Percentiles rank a stretch among this genome's conserved stretches.
These are phyloP conservation scores for Anguilla rostrata DNA, from an alignment of 2,113 vertebrate genomes.

Conservation along the genomic window DNA sequence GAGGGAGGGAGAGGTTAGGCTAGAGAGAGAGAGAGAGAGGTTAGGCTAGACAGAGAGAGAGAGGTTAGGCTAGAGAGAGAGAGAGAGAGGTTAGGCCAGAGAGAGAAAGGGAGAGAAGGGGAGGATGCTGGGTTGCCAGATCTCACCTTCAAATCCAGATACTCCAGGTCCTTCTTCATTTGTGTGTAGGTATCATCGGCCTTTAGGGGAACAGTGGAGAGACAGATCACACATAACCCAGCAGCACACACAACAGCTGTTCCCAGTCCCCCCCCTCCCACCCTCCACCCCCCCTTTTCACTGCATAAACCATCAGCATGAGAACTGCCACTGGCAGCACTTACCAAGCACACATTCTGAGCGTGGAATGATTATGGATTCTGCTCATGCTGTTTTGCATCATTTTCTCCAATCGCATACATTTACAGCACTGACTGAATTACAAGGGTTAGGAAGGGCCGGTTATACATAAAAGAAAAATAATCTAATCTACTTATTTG, in stretches of 20 bases:
- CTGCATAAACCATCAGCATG: too few relatives aligned
- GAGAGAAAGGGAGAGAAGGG: not conserved
- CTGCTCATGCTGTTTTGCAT: not conserved
- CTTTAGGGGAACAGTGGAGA: slow-evolving; percentile 62
- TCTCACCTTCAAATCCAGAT: slow-evolving; percentile 93
- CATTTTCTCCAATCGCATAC: not conserved
- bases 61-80: too few relatives aligned
- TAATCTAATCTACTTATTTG: not conserved
- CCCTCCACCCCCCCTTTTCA: too few relatives aligned
- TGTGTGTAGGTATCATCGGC: slow-evolving; percentile 90
- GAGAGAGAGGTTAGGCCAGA: not conserved
- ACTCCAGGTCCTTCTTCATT: slow-evolving; percentile 94
- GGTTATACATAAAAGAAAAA: too few relatives aligned
- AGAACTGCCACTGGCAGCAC: not conserved
- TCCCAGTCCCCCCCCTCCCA: too few relatives aligned
- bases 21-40: too few relatives aligned
- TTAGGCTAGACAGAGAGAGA: too few relatives aligned
- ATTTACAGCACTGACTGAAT: not conserved
- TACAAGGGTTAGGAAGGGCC: not conserved
- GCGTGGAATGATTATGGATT: not conserved
- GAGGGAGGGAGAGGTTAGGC: too few relatives aligned
- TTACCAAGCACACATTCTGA: not conserved
- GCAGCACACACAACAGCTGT: too few relatives aligned
- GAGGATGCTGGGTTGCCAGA: not conserved
- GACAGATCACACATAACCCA: slow-evolving; percentile 8